Percentiles rank a stretch among this genome's conserved stretches.
These are phyloP conservation scores for Cyrtorhinus lividipennis DNA, from an alignment of 1,140 invertebrate genomes.

Conservation along the genomic window DNA sequence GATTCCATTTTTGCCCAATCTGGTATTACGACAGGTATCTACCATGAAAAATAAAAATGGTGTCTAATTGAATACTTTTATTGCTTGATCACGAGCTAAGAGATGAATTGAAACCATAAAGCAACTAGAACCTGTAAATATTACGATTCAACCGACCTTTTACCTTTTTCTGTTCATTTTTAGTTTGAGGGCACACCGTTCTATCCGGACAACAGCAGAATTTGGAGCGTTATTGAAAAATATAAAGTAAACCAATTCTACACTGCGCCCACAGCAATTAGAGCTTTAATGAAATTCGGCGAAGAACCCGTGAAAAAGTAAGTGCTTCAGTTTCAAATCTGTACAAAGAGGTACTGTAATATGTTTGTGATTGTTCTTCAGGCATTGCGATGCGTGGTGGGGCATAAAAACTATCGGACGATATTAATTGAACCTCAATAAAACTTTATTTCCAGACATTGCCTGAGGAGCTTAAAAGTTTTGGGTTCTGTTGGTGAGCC, in stretches of 20 bases:
- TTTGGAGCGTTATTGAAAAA: conserved; percentile 85
- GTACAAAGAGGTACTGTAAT: too few relatives aligned
- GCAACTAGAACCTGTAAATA: too few relatives aligned
- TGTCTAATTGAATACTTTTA: too few relatives aligned
- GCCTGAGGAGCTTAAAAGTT: conserved; percentile 47
- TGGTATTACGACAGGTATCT: too few relatives aligned
- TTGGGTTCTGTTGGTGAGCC: conserved; percentile 93
- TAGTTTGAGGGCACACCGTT: conserved; percentile 96
- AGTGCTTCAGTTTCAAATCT: too few relatives aligned
- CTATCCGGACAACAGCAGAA: conserved; percentile 73
- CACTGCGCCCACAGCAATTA: conserved; percentile 93
- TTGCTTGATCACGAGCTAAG: too few relatives aligned
- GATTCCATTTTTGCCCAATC: too few relatives aligned
- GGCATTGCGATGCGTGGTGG: too few relatives aligned
- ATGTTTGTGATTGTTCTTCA: too few relatives aligned
- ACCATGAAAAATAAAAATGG: too few relatives aligned
- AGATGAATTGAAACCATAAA: too few relatives aligned
- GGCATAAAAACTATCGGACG: neutral
- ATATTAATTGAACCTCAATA: neutral
- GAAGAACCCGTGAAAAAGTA: conserved; percentile 55
- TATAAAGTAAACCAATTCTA: conserved; percentile 95
- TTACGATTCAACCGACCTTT: too few relatives aligned
- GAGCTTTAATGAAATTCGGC: conserved; percentile 89
- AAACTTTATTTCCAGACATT: conserved; percentile 32
- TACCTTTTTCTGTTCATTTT: conserved; percentile 23